Evolutionary conservation across 2,888 invertebrate genomes (phyloP).

Genomic region (Morpho helenor): DNA sequence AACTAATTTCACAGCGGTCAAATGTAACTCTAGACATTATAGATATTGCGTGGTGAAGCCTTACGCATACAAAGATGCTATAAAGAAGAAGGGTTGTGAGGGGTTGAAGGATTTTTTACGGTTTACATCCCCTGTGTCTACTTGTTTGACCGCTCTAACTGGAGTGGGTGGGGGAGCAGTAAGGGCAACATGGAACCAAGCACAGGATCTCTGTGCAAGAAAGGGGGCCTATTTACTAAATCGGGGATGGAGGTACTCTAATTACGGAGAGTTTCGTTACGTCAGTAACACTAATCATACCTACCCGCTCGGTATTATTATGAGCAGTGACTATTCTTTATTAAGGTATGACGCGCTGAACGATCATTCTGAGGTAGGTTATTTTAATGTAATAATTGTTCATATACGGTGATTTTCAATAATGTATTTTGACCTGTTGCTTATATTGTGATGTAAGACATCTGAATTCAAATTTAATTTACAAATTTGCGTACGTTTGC

Average conservation of each 20-base stretch:
- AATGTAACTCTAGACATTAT: conserved; percentile 53
- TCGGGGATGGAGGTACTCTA: conserved; percentile 65
- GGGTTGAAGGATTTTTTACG: conserved; percentile 37
- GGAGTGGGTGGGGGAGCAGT: conserved; percentile 48
- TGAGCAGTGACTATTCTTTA: conserved; percentile 37
- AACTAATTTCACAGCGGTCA: conserved; percentile 47
- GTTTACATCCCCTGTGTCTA: conserved; percentile 54
- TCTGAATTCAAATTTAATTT: no score
- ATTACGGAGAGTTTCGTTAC: conserved; percentile 41
- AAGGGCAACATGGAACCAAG: conserved; percentile 61
- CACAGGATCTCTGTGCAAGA: conserved; percentile 48
- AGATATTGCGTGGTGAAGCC: conserved; percentile 63
- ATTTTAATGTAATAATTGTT: neutral
- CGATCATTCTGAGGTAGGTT: conserved; percentile 39
- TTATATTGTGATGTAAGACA: no score
- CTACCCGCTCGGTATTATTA: conserved; percentile 53
- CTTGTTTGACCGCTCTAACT: conserved; percentile 47
- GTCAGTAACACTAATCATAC: conserved; percentile 31
- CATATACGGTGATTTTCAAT: no score
- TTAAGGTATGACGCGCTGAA: conserved; percentile 40
- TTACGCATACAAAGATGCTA: conserved; percentile 39
- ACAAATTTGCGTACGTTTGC: no score
- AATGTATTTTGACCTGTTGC: no score
- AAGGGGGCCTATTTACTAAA: conserved; percentile 52
- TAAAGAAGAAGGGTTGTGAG: conserved; percentile 45